Conservation (phyloP, 2,888 invertebrate genomes). For the Trichogramma evanescens region DNA sequence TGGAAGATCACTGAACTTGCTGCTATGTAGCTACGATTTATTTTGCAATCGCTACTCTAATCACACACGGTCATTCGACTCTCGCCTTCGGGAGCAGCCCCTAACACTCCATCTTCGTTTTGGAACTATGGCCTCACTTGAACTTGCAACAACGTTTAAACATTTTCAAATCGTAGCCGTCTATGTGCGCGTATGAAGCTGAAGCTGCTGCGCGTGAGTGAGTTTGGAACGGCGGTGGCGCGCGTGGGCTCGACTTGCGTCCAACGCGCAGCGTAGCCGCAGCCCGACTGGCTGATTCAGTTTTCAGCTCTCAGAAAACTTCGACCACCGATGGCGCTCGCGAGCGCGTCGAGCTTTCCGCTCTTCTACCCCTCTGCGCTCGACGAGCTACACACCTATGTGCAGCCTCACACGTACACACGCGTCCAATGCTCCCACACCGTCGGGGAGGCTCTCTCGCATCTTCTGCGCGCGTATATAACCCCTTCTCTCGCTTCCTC, state of each 20-base stretch:
- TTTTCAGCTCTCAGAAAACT: background rate
- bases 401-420: background rate
- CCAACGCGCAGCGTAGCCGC: slow-evolving; percentile 23
- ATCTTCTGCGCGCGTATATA: slow-evolving; percentile 22
- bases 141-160: too few relatives aligned
- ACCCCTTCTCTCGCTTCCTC: slow-evolving; percentile 25
- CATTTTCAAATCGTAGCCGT: too few relatives aligned
- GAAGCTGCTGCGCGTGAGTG: too few relatives aligned
- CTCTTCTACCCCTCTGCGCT: background rate
- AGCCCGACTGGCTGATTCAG: slow-evolving; percentile 18
- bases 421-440: background rate
- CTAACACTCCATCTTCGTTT: too few relatives aligned
- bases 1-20: too few relatives aligned
- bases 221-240: background rate
- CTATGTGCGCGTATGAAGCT: too few relatives aligned
- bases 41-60: too few relatives aligned
- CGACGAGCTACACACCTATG: background rate
- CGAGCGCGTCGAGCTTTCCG: too few relatives aligned
- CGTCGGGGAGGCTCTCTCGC: slow-evolving; percentile 22
- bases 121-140: too few relatives aligned
- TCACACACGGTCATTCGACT: background rate
- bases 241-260: slow-evolving; percentile 6
- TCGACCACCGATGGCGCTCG: background rate
- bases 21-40: too few relatives aligned
- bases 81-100: too few relatives aligned